Base-by-base conservation (phyloP, 2,797 vertebrate genomes). In the Myiotriccus ornatus region DNA sequence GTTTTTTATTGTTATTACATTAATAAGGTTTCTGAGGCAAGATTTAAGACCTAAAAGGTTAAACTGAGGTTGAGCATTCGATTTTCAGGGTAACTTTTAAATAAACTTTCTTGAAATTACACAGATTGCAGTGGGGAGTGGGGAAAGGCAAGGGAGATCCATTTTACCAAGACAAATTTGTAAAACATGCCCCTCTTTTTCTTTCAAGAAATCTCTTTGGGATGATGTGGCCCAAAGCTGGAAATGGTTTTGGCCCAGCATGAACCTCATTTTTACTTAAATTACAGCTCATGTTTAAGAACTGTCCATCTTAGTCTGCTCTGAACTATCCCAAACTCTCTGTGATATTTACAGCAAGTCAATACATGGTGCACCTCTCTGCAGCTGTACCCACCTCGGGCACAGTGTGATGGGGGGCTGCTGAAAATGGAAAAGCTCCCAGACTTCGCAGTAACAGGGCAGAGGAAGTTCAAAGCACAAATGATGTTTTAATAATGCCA, bases 91-190 rank as follows among this genome's bases (percentile, higher is more conserved):
- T 35, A 17, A 2, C 5, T 85, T 78, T 84, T 35, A 69, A 53
- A 35, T n/a, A 82, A 87, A 63, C 2, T 20, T 60, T 10, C 28
- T 47, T 81, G 64, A 62, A 90, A 22, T 44, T 41, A 41, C 35
- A 47, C 11, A 47, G 27, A 55, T 11, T 46, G 3, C 22, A 53
- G 14, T 3, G 7, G 24, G 7, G 27, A 12, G 7, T 2, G 11
- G 4, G 2, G 3, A 16, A 34, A 59, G 7, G 30, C 34, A 56
- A 28, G 7, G 3, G 3, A 73, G 18, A 80, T 6, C 0, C 0
- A 57, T 57, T 68, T 71, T 25, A 44, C 9, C 16, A 46, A 21
- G 68, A 63, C 44, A 34, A 2, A 18, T 9, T 25, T 46, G 5
- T 34, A 41, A 23, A 53, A 35, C 4, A 27, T 14, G 4, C 3